These are phyloP conservation scores for Latrodectus hesperus DNA, from an alignment of 2,888 invertebrate genomes.

Conservation along the genomic window DNA sequence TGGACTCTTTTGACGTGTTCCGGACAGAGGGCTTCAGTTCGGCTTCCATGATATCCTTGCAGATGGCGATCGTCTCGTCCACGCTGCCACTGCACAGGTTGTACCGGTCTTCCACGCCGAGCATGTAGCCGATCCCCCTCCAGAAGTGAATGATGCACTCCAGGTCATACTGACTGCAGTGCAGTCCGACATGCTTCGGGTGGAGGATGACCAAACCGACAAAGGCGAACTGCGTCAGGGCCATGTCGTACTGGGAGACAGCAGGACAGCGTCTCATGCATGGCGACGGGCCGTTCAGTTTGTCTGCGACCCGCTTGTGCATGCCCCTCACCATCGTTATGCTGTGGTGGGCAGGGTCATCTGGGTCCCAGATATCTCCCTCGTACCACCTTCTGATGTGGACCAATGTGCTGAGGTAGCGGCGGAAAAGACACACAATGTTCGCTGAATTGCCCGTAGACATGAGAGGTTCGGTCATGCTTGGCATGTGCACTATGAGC, in stretches of 20 bases:
- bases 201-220: conserved; percentile 83
- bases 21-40: conserved; percentile 62
- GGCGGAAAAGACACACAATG: conserved; percentile 77
- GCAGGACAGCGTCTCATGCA: conserved; percentile 33
- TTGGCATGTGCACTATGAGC: conserved; percentile 70
- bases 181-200: conserved; percentile 81
- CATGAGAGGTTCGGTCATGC: conserved; percentile 69
- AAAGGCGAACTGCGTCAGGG: conserved; percentile 90
- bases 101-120: conserved; percentile 84
- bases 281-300: conserved; percentile 69
- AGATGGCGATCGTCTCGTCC: conserved; percentile 68
- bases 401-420: conserved; percentile 86
- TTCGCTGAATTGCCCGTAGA: conserved; percentile 70
- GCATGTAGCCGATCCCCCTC: conserved; percentile 86
- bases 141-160: conserved; percentile 88
- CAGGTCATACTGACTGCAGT: conserved; percentile 80
- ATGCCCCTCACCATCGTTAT: conserved; percentile 76
- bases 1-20: conserved; percentile 56
- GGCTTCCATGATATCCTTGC: conserved; percentile 61
- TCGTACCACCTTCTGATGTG: conserved; percentile 83
- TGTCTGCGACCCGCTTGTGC: conserved; percentile 77
- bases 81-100: conserved; percentile 69
- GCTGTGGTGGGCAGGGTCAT: conserved; percentile 76
- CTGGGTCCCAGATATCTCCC: conserved; percentile 80
- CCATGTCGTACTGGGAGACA: conserved; percentile 87